Conservation (phyloP, 2,113 vertebrate genomes). For the Micronisus gabar region DNA sequence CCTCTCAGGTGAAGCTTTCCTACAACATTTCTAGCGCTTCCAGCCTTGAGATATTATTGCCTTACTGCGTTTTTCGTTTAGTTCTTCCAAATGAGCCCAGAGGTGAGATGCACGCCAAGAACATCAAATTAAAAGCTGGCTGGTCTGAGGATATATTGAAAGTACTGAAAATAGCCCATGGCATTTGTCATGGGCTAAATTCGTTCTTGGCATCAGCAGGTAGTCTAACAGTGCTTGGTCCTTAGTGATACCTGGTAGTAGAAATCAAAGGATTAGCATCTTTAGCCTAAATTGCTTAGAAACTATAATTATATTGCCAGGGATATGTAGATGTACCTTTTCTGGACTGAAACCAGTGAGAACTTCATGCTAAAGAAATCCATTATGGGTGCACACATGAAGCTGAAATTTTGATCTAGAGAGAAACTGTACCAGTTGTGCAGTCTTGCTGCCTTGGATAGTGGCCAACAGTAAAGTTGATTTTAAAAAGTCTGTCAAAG, state of each 20-base stretch:
- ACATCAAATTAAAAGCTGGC: background rate
- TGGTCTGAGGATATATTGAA: background rate
- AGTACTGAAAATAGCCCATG: background rate
- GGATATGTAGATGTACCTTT: background rate
- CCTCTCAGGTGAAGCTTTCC: background rate
- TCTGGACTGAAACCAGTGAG: background rate
- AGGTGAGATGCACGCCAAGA: background rate
- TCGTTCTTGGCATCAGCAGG: rapidly evolving
- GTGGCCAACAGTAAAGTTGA: background rate
- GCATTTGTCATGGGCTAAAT: background rate
- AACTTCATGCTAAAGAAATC: background rate
- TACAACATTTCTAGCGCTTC: background rate
- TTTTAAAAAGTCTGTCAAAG: background rate
- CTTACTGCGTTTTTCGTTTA: background rate
- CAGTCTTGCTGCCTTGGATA: background rate
- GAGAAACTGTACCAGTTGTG: background rate
- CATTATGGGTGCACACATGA: background rate
- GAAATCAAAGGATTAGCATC: background rate
- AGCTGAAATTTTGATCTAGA: background rate
- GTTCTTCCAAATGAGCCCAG: background rate
- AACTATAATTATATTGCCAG: background rate
- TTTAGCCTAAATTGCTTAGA: background rate
- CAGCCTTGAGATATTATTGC: background rate
- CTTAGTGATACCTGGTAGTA: background rate
- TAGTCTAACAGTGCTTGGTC: background rate